Base-by-base conservation (phyloP, 2,888 invertebrate genomes). In the Dicycla oo region DNA sequence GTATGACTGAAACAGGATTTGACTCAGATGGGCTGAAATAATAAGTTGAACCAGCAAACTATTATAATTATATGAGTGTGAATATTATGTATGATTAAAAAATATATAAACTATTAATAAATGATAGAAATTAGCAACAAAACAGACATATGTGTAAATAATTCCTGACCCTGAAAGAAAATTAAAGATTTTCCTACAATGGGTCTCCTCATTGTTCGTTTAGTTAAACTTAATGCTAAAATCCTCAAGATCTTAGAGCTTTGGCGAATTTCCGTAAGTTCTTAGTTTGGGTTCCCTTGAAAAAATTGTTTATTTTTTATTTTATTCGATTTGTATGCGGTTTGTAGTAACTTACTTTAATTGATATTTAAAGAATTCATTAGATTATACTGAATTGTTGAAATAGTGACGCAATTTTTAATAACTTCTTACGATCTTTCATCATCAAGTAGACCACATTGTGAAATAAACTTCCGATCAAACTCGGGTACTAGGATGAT, bases 201-300 rank as follows among this genome's bases (percentile, higher is more conserved):
- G 53, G 34, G n/a, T n/a, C n/a, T n/a, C n/a, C n/a, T 49, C 10
- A 63, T 65, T 64, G 11, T 49, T 61, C 11, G 26, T 61, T 65
- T 38, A 18, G 20, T 62, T 61, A 61, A 67, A 67, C 49, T 60
- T 63, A 47, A 23, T 20, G 23, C 47, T 58, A 49, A 62, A 69
- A 61, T 69, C 45, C 10, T 61, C 15, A 64, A 64, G 11, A 56
- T 62, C 7, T 56, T 69, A 26, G 30, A 64, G 54, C n/a, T 69
- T 57, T 61, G 15, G 18, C 26, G 23, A 40, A 49, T 26, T 68
- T 40, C 53, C 2, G 49, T 68, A 15, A n/a, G n/a, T n/a, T n/a
- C 5, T 15, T 45, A 54, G 58, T 54, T 78, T 67, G 18, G 34
- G 47, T 20, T 20, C 15, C 11, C 5, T 3, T 23, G 3, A 26